Evolutionary conservation across 1,140 invertebrate species (phyloP).

Genomic region (Holotrichia oblita): DNA sequence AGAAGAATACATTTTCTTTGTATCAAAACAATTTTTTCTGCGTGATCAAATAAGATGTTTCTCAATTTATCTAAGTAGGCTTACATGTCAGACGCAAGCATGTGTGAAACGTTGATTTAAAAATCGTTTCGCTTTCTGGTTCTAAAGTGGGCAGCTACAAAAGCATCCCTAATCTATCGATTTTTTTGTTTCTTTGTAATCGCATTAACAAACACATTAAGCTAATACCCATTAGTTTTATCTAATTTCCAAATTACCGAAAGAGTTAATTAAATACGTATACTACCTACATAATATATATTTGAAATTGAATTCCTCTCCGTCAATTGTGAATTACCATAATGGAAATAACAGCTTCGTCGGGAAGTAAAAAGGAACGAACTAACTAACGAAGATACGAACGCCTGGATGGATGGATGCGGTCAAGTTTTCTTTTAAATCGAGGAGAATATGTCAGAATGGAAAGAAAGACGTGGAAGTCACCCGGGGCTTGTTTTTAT

Average conservation of each 20-base stretch:
- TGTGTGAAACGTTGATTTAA: background rate
- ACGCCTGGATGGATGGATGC: background rate
- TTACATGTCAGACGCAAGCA: background rate
- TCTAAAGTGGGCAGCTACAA: background rate
- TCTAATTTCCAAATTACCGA: slow-evolving; percentile 26
- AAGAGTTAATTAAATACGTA: slow-evolving; percentile 28
- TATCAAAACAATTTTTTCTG: too few relatives aligned
- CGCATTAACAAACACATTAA: slow-evolving; percentile 33
- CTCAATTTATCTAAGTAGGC: background rate
- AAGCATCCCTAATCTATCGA: background rate
- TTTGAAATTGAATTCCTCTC: slow-evolving; percentile 27
- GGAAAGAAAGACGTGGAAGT: slow-evolving; percentile 44
- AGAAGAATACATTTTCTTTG: too few relatives aligned
- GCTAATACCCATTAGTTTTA: slow-evolving; percentile 34
- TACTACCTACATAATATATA: too few relatives aligned
- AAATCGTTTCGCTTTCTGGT: background rate
- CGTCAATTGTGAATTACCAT: slow-evolving; percentile 32
- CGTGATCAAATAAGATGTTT: too few relatives aligned
- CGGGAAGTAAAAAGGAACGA: slow-evolving; percentile 1
- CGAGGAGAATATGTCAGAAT: slow-evolving; percentile 42
- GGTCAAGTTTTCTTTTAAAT: slow-evolving; percentile 22
- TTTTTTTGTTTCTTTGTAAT: slow-evolving; percentile 7
- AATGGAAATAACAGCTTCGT: slow-evolving; percentile 31
- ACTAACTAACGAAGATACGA: too few relatives aligned
- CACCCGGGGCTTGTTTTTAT: slow-evolving; percentile 55